phyloP scores from a whole-genome alignment of 2,888 invertebrate species.

The Ennomos quercinarius region DNA sequence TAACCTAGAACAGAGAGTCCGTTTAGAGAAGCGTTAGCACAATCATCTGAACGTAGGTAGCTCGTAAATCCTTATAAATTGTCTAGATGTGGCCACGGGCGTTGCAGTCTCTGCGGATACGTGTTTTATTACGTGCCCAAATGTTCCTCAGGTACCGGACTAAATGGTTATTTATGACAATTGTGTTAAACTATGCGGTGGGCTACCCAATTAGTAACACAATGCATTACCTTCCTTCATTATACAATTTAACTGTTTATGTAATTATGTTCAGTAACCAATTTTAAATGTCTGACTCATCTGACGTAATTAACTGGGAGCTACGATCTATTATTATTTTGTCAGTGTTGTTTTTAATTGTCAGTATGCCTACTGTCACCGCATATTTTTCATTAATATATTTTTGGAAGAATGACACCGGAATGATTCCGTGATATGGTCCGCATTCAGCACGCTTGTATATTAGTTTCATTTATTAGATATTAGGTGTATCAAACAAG shows the following conservation, averaged over 20 bases:
- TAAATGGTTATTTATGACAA: constrained; percentile 61
- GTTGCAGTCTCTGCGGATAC: constrained; percentile 62
- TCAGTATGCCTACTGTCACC: too few species aligned
- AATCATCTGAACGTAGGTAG: constrained; percentile 52
- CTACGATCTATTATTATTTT: too few species aligned
- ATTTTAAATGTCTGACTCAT: too few species aligned
- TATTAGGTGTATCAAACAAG: constrained; percentile 20
- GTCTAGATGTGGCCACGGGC: constrained; percentile 66
- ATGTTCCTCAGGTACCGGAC: constrained; percentile 50
- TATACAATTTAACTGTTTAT: not conserved
- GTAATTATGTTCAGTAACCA: too few species aligned
- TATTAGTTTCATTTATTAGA: not conserved
- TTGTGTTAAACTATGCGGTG: constrained; percentile 37
- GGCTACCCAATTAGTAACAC: constrained; percentile 18
- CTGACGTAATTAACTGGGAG: too few species aligned
- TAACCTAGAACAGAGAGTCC: constrained; percentile 41
- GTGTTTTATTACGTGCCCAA: constrained; percentile 66
- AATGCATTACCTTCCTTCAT: constrained; percentile 5
- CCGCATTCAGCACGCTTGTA: too few species aligned
- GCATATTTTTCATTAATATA: too few species aligned
- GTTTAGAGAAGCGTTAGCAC: constrained; percentile 49
- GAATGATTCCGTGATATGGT: too few species aligned
- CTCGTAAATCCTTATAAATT: constrained; percentile 68
- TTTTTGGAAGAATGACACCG: too few species aligned
- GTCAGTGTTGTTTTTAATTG: too few species aligned